Base-by-base conservation (phyloP, 1,140 invertebrate genomes). In the Microplitis mediator region DNA sequence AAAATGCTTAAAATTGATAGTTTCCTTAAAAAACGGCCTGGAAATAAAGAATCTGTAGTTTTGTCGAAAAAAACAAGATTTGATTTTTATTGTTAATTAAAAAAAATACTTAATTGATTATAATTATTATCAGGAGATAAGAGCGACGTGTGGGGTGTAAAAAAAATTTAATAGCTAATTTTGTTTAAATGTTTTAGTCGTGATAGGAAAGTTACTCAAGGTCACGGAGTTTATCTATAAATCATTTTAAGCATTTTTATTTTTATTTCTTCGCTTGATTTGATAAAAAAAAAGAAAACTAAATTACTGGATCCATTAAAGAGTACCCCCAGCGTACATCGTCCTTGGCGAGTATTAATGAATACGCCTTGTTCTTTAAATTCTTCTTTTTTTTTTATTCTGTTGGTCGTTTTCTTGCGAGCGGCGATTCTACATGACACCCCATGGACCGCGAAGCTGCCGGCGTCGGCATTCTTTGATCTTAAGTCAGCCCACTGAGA, bases 381-480 rank as follows among this genome's bases (percentile, higher is more conserved):
- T 23, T 23, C 23, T 51, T 71, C 54, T 16, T 62, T 34, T 71
- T 35, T 4, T 63, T 9, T 35, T 14, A 34, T 36, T 54, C n/a
- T 35, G 8, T 14, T 39, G 31, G 51, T 0, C 23, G 32, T 16
- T 32, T 52, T 14, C 56, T 39, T 23, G 23, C 23, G 23, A 23
- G 23, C 51, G 14, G 58, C 60, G 34, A 54, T 69, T 72, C 68
- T 66, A 73, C 71, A 73, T 71, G 74, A 75, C 74, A 75, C 74
- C 74, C 74, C 74, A 75, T 62, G 74, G 62, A 73, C 66, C 66
- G 64, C 64, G 52, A 62, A 51, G 69, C 69, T 64, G 69, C 58
- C 67, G 71, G 71, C 39, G 74, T 71, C 71, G 74, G 74, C 64
- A 45, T 71, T 50, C 71, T 75, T 75, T 75, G 71, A 75, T 75